phyloP scores from a whole-genome alignment of 2,888 invertebrate species.

The Nymphalis urticae region DNA sequence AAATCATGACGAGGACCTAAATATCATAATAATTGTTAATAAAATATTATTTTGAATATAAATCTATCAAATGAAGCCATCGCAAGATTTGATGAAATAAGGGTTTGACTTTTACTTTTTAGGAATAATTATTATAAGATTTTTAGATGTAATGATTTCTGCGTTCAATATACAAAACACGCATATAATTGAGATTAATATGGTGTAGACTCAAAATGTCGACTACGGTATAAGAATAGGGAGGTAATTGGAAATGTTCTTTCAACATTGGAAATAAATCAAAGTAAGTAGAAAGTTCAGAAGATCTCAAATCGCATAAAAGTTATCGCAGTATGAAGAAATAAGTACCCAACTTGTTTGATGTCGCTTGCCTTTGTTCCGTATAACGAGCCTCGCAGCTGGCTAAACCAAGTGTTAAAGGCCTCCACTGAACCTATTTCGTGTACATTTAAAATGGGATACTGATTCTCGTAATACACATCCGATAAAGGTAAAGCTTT shows the following conservation, averaged over 20 bases:
- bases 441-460: constrained; percentile 29
- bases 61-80: too few species aligned
- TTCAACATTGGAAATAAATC: constrained; percentile 30
- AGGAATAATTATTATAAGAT: too few species aligned
- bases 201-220: neutral
- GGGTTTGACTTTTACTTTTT: too few species aligned
- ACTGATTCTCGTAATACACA: constrained; percentile 23
- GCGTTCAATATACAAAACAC: too few species aligned
- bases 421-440: constrained; percentile 41
- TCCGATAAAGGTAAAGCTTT: neutral
- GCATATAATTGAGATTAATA: neutral
- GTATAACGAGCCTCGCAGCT: constrained; percentile 61
- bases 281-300: constrained; percentile 30
- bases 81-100: too few species aligned
- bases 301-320: constrained; percentile 37
- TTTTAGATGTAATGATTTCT: too few species aligned
- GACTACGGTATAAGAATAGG: neutral
- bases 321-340: constrained; percentile 36
- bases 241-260: constrained; percentile 18
- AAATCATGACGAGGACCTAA: neutral
- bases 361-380: constrained; percentile 67
- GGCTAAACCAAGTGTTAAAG: constrained; percentile 60
- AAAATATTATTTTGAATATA: too few species aligned
- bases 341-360: constrained; percentile 52
- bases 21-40: neutral